Base-by-base conservation (phyloP, 2,797 vertebrate genomes). In the Dipus sagitta region DNA sequence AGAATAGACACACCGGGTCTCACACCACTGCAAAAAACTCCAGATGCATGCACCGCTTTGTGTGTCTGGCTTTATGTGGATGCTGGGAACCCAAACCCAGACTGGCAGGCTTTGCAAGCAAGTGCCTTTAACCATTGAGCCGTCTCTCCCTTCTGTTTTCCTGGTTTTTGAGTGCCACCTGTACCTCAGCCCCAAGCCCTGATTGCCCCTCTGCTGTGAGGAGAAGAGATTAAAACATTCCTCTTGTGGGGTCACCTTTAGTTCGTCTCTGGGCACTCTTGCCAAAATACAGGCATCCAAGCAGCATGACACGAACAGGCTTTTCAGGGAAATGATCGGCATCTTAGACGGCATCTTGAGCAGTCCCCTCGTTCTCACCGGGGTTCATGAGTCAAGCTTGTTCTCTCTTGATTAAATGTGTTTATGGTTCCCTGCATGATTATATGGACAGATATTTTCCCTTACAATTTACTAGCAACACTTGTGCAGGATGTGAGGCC, bases 401-500 rank as follows among this genome's bases (percentile, higher is more conserved):
- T 97, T 97, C 97, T 97, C 92, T 97, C 95, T 94, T 96, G 97
- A 98, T 97, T 98, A 97, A 94, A 96, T 97, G 96, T 97, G 95
- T 96, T 97, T 96, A 74, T 95, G 94, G 95, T 90, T 90, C 93
- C 97, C 87, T 94, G 96, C 87, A 94, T 97, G 94, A 98, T 98
- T 96, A 95, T 98, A 98, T 97, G 98, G 98, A 98, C 97, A 98
- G 97, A 96, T 98, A 97, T 94, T 97, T 68, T 91, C 98, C 77
- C 91, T 97, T 96, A 97, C 65, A 97, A 90, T 95, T 97, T 97
- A 97, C 96, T 96, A 96, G 95, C 85, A 97, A 96, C 93, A 96
- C 95, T 94, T 95, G 86, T 97, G 97, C 97, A 97, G 96, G 82
- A 82, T 81, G 90, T 97, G 96, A 98, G 77, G 80, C 98, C 95